A percentile compares a stretch with the other conserved stretches of the same genome.
Conservation (phyloP, 1,140 invertebrate genomes). For the Acromyrmex echinatior region DNA sequence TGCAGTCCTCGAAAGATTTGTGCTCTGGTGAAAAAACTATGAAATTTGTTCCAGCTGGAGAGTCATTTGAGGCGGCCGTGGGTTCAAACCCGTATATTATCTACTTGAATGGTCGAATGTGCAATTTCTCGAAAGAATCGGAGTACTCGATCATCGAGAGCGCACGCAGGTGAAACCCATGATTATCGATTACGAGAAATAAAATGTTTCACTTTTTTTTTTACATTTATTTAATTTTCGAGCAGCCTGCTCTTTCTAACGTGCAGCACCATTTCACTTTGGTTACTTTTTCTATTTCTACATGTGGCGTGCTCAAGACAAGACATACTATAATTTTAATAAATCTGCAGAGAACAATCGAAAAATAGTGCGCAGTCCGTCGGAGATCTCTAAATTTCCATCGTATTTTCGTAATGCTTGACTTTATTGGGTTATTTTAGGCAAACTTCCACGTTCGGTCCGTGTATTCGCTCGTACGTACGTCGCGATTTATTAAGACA, state of each 20-base stretch:
- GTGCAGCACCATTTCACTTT: not conserved
- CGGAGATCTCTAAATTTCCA: constrained; percentile 31
- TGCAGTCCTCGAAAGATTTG: not conserved
- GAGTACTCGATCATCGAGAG: constrained; percentile 77
- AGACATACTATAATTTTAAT: constrained; percentile 22
- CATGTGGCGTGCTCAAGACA: not conserved
- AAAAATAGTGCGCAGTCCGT: not conserved
- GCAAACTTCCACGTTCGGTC: not conserved
- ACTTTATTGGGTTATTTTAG: constrained; percentile 35
- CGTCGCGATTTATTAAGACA: constrained; percentile 42
- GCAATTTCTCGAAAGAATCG: constrained; percentile 80
- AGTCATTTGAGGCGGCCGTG: constrained; percentile 76
- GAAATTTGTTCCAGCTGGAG: constrained; percentile 77
- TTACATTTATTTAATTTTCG: constrained; percentile 37
- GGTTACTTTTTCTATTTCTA: not conserved
- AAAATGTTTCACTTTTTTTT: constrained; percentile 6
- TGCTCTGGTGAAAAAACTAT: not conserved
- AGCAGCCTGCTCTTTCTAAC: not conserved
- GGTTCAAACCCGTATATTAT: constrained; percentile 71
- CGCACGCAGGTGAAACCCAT: constrained; percentile 74
- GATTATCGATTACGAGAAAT: not conserved
- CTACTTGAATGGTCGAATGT: constrained; percentile 81
- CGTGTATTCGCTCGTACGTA: not conserved
- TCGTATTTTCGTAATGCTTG: constrained; percentile 18
- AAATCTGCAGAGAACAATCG: not conserved